A percentile compares a stretch with the other conserved stretches of the same genome.
These are phyloP conservation scores for Notothenia coriiceps DNA, from an alignment of 2,113 vertebrate species.

Conservation along the genomic window DNA sequence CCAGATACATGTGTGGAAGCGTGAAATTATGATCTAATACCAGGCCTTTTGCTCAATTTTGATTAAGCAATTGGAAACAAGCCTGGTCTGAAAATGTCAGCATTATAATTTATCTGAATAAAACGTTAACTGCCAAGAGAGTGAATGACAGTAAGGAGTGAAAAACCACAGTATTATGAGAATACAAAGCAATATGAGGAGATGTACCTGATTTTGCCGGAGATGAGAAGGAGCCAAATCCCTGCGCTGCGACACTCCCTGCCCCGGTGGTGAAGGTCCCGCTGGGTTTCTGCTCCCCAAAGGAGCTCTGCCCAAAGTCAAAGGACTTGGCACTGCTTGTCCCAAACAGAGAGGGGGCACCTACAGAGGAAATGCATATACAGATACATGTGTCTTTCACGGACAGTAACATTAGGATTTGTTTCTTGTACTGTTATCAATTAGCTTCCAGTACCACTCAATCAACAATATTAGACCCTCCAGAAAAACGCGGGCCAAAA, in stretches of 20 bases:
- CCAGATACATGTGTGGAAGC: background rate
- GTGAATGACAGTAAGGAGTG: background rate
- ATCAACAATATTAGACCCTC: background rate
- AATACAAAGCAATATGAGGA: background rate
- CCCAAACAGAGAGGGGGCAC: slow-evolving; percentile 89
- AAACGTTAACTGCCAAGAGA: background rate
- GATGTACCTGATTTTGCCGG: slow-evolving; percentile 90
- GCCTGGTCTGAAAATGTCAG: slow-evolving; percentile 25
- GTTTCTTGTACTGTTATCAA: background rate
- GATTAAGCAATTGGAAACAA: background rate
- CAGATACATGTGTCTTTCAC: background rate
- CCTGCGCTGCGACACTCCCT: slow-evolving; percentile 93
- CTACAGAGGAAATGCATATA: slow-evolving; percentile 70
- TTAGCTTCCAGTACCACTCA: background rate
- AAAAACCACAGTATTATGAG: background rate
- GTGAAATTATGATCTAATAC: background rate
- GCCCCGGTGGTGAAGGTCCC: slow-evolving; percentile 93
- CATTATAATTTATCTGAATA: slow-evolving; percentile 2
- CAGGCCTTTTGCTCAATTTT: background rate
- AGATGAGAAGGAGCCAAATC: slow-evolving; percentile 92
- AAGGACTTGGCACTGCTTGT: slow-evolving; percentile 92
- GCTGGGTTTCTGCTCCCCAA: slow-evolving; percentile 91
- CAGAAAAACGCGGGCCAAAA: too few relatives aligned
- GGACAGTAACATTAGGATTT: background rate
- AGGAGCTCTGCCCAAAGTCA: slow-evolving; percentile 86